phyloP scores from a whole-genome alignment of 2,797 vertebrate genomes.

The Pachyuromys duprasi region DNA sequence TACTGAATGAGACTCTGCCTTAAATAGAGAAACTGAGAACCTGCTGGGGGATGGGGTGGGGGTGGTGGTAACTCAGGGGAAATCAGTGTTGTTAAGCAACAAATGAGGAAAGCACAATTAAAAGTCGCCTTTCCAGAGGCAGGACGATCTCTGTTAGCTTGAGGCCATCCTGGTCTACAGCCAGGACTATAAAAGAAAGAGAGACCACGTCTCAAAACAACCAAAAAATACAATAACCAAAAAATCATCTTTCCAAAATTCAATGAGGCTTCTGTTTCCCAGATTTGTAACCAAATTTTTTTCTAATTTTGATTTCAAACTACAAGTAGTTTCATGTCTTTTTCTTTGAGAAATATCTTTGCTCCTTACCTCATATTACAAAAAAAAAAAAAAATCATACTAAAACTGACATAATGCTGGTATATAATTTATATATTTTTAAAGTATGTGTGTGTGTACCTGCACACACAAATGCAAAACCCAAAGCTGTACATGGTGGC shows the following conservation, averaged over 20 bases:
- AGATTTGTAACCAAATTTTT: constrained; percentile 58
- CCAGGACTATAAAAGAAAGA: not conserved
- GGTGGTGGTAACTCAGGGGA: not conserved
- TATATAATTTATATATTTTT: not conserved
- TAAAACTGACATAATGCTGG: constrained; percentile 37
- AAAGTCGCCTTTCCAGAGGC: constrained; percentile 7
- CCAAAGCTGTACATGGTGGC: not conserved
- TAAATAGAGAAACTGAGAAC: not conserved
- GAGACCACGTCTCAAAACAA: not conserved
- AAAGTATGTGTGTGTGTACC: not conserved
- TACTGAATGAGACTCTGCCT: not conserved
- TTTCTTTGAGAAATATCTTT: constrained; percentile 61
- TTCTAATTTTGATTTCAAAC: constrained; percentile 54
- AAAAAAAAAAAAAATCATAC: not conserved
- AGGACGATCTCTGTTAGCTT: not conserved
- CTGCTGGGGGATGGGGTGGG: not conserved
- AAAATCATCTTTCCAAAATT: not conserved
- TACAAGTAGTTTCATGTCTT: constrained; percentile 54
- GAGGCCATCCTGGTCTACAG: not conserved
- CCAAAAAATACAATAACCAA: not conserved
- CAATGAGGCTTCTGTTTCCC: constrained; percentile 30
- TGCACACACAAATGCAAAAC: not conserved
- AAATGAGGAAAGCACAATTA: not conserved
- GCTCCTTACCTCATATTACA: not conserved
- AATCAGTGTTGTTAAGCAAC: constrained; percentile 29